Evolutionary conservation across 2,113 vertebrate species (phyloP).

Genomic region (Plecturocebus donacophilus): DNA sequence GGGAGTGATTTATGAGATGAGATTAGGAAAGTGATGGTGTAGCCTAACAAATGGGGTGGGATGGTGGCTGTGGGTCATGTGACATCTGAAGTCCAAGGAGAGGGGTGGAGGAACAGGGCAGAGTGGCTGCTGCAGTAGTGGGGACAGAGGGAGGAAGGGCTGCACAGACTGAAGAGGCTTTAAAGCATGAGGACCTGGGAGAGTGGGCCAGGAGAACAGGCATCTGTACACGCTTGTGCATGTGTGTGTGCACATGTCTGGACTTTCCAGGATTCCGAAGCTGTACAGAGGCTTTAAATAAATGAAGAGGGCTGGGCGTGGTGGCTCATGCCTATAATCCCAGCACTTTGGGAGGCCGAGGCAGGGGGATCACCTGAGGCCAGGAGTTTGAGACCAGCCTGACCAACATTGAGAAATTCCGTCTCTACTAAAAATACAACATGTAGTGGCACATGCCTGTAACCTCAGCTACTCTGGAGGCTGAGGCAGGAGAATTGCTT

Average conservation of each 20-base stretch:
- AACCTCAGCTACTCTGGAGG: too few species aligned
- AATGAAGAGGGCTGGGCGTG: too few species aligned
- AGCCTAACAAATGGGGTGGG: neutral
- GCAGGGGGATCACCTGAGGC: too few species aligned
- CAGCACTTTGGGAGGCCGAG: too few species aligned
- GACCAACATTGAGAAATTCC: too few species aligned
- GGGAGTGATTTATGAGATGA: constrained; percentile 46
- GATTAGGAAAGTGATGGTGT: neutral
- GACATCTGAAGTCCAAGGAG: neutral
- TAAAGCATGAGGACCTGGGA: neutral
- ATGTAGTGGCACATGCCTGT: too few species aligned
- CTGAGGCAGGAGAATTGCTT: too few species aligned
- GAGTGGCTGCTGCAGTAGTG: neutral
- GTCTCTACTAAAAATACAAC: too few species aligned
- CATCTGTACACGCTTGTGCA: neutral
- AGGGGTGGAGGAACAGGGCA: neutral
- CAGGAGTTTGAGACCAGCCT: too few species aligned
- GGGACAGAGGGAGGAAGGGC: neutral
- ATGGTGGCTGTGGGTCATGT: neutral
- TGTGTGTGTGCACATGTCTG: neutral
- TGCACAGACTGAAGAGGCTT: neutral
- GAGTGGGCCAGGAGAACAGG: neutral
- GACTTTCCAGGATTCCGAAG: neutral
- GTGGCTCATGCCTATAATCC: too few species aligned
- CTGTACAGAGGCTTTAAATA: neutral